Evolutionary conservation across 1,140 invertebrate genomes (phyloP).

Genomic region (Pseudoatta argentina): DNA sequence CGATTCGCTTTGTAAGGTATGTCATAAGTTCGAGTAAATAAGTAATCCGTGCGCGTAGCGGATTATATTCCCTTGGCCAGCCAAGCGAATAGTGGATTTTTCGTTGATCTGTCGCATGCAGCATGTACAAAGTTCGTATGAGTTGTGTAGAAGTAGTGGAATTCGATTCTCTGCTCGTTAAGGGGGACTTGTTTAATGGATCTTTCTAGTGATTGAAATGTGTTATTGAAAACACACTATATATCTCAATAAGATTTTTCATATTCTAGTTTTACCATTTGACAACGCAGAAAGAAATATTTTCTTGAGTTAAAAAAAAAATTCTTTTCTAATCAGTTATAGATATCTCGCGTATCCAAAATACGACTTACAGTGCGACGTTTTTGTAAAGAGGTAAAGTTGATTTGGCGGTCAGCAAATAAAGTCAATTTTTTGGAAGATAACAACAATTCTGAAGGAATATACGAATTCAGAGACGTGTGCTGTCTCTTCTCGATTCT

Average conservation of each 20-base stretch:
- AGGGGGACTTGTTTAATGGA: background rate
- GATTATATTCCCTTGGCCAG: constrained; percentile 24
- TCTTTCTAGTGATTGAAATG: background rate
- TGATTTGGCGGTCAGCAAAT: constrained; percentile 8
- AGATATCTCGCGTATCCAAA: background rate
- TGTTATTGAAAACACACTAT: background rate
- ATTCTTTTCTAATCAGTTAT: background rate
- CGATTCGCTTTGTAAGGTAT: constrained; percentile 18
- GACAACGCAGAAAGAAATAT: background rate
- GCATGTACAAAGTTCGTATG: background rate
- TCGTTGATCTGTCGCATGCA: constrained; percentile 46
- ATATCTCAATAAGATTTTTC: background rate
- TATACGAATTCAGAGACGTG: background rate
- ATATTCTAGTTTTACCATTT: background rate
- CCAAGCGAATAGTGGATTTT: background rate
- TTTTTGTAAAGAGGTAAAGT: background rate
- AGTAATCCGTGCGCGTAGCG: background rate
- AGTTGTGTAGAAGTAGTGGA: background rate
- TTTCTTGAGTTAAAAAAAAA: background rate
- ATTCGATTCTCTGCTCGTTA: background rate
- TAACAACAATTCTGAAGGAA: background rate
- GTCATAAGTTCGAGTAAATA: constrained; percentile 21
- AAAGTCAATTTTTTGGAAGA: background rate
- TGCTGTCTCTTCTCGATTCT: background rate
- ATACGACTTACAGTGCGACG: background rate